Evolutionary conservation across 1,140 invertebrate genomes (phyloP), one percentile per base, ranked within the genome.

Genomic region (Ostrea denselamellosa): DNA sequence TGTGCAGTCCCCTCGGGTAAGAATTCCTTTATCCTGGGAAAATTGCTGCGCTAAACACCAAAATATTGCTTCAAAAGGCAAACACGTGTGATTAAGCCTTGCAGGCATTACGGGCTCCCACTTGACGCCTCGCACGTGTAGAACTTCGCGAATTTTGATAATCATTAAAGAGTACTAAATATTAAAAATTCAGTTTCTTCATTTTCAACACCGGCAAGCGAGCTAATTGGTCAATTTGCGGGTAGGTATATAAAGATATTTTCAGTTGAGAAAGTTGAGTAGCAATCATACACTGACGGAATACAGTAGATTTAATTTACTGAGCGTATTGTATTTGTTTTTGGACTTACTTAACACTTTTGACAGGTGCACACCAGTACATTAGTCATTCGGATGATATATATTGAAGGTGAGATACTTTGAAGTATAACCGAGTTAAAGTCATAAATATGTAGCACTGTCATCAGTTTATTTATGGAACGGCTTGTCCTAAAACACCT

Each of bases 41-140:
- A 77, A 77, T 77, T 77, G 68, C 68, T 28, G 25, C 68, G 2
- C 22, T 28, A 2, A 22, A 34, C 68, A 77, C 68, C 28, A 77
- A 77, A 77, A 77, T 77, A 77, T 77, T 77, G 68, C 68, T 77
- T 77, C 68, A 77, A 77, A 77, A 77, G 28, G 68, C 25, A 12
- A 34, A 34, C 22, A 25, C 68, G 22, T 28, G 28, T 25, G 28
- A 77, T 25, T 34, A 77, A 77, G 9, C 28, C 25, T 28, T 77
- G 68, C 68, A 77, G 12, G 25, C 25, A 12, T 25, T 25, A 10
- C 28, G 25, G 68, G 68, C 22, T 2, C 25, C 25, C 25, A 77
- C 28, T 68, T 77, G 28, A 77, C 68, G 68, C 68, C 68, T 34
- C 14, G 8, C 28, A 17, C 25, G 68, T 77, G 68, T 77, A 77